These are phyloP conservation scores for Drusus annulatus DNA, from an alignment of 1,140 invertebrate genomes.

Conservation along the genomic window DNA sequence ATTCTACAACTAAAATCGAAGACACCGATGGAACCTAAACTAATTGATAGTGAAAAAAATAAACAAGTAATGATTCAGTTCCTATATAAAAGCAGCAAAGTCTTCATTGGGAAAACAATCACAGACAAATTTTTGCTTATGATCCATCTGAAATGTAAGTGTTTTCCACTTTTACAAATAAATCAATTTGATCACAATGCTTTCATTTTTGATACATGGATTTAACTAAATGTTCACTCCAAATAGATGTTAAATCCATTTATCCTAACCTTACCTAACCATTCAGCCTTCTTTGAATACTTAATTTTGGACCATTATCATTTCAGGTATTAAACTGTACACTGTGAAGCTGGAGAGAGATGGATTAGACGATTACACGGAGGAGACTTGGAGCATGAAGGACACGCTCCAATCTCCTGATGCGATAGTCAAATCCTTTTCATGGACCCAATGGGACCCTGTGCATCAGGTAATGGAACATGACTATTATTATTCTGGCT, in stretches of 20 bases:
- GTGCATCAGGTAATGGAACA: conserved; percentile 73
- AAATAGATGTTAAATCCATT: no score
- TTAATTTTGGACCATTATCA: not conserved
- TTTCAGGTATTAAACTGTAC: conserved; percentile 67
- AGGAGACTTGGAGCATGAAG: conserved; percentile 71
- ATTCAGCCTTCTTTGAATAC: not conserved
- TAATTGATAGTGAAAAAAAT: conserved; percentile 71
- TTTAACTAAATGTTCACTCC: no score
- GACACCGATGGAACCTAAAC: conserved; percentile 68
- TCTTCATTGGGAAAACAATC: conserved; percentile 72
- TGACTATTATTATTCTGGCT: no score
- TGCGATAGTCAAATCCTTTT: conserved; percentile 79
- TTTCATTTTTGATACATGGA: not conserved
- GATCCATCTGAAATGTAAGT: conserved; percentile 86
- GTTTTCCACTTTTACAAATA: conserved; percentile 8
- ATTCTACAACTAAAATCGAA: conserved; percentile 75
- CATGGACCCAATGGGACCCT: conserved; percentile 88
- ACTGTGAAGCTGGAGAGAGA: conserved; percentile 67
- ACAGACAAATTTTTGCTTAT: conserved; percentile 82
- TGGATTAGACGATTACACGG: conserved; percentile 66
- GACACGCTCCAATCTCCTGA: conserved; percentile 73
- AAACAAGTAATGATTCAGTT: conserved; percentile 86
- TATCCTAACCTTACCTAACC: no score
- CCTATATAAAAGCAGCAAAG: conserved; percentile 79
- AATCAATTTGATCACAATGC: not conserved